phyloP scores from a whole-genome alignment of 2,888 invertebrate species.

The Smittia aterrima region DNA sequence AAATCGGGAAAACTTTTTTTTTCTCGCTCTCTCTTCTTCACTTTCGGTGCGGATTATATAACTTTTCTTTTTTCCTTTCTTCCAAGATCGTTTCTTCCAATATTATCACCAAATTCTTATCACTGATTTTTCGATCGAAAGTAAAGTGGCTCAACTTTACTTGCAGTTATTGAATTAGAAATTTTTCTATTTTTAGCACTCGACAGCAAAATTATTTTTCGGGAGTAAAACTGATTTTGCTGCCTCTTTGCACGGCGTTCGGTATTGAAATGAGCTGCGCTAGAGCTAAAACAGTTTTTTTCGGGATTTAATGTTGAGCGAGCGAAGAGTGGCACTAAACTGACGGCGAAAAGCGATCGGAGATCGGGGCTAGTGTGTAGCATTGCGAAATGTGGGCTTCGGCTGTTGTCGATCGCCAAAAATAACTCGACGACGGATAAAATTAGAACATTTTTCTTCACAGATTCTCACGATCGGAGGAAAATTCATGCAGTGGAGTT shows the following conservation, averaged over 20 bases:
- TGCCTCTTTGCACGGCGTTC: conserved; percentile 37
- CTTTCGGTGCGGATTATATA: conserved; percentile 37
- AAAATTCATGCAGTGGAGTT: conserved; percentile 17
- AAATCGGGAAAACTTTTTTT: conserved; percentile 43
- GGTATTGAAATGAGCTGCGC: conserved; percentile 38
- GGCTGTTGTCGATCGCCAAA: conserved; percentile 31
- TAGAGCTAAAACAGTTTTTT: conserved; percentile 56
- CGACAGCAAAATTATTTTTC: conserved; percentile 64
- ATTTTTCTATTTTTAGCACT: conserved; percentile 27
- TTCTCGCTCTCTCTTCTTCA: conserved; percentile 43
- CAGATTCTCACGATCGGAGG: conserved; percentile 24
- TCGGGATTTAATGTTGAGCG: conserved; percentile 84
- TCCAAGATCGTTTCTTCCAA: background rate
- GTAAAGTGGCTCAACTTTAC: background rate
- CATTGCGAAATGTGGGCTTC: conserved; percentile 41
- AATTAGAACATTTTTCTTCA: conserved; percentile 29
- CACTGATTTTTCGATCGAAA: conserved; percentile 17
- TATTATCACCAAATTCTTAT: conserved; percentile 19
- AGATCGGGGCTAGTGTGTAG: conserved; percentile 46
- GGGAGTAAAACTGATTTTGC: conserved; percentile 43
- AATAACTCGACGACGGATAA: conserved; percentile 32
- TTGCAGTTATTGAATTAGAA: conserved; percentile 13
- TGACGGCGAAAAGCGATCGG: conserved; percentile 48
- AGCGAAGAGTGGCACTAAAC: conserved; percentile 70
- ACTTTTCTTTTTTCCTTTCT: conserved; percentile 6